These are phyloP conservation scores for Rhabdomys pumilio DNA, from an alignment of 2,797 vertebrate species.

Conservation along the genomic window DNA sequence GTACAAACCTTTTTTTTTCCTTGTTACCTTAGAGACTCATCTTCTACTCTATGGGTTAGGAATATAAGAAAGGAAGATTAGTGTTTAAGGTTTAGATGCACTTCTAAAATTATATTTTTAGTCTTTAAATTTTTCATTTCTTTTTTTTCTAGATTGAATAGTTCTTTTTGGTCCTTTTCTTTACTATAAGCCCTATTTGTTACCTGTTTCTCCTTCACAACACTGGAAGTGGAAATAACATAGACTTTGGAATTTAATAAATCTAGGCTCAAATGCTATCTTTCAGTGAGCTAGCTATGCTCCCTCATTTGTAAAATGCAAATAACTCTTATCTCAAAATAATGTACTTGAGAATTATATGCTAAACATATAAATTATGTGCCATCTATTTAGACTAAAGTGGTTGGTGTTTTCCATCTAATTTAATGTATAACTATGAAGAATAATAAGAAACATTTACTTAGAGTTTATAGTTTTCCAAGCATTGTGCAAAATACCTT, in stretches of 20 bases:
- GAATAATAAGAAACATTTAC: background rate
- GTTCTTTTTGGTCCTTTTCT: background rate
- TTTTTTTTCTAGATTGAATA: background rate
- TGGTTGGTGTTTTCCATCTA: background rate
- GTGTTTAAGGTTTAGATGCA: background rate
- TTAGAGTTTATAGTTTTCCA: background rate
- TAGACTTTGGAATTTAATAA: background rate
- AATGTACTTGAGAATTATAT: background rate
- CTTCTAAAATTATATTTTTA: background rate
- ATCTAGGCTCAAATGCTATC: background rate
- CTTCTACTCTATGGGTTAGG: background rate
- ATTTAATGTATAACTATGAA: background rate
- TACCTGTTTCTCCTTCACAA: background rate
- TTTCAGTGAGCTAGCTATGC: background rate
- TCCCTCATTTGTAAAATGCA: background rate
- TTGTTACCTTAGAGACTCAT: background rate
- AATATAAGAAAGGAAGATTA: background rate
- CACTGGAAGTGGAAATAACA: background rate
- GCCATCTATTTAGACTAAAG: background rate
- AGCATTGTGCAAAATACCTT: background rate
- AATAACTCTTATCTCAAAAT: background rate
- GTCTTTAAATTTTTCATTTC: background rate
- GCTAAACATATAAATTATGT: background rate
- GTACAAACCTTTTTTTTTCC: background rate
- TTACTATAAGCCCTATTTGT: background rate